Base-by-base conservation (phyloP, 2,888 invertebrate genomes). In the Cordilura impudica region DNA sequence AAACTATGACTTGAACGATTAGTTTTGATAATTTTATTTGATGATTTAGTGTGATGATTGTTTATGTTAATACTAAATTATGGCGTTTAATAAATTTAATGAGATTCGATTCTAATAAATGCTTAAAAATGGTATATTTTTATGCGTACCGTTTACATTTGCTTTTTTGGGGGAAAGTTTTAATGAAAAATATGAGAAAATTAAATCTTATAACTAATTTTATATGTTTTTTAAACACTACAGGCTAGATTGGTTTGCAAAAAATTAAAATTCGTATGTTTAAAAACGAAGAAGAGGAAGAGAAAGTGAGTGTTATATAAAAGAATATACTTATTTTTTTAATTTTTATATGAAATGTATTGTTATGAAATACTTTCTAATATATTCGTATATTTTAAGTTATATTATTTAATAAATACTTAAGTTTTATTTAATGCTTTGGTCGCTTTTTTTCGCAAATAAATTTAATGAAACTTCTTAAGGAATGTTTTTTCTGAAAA, bases 391-490 rank as follows among this genome's bases (percentile, higher is more conserved):
- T 56, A 39, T 65, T 56, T 66, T 72, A 54, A 19, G 31, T 53
- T 29, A 19, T 49, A 39, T 43, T 39, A 49, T 23, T 53, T 58
- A 49, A 53, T 60, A 75, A 49, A 71, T 75, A 75, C 63, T 69
- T 79, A 70, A n/a, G 35, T 39, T 39, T 35, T n/a, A n/a, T 75
- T 67, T 67, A 31, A 71, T 75, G 75, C 79, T 79, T 79, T 79
- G 79, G 79, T 79, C 79, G 31, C 6, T 31, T 29, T 65, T 43
- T 54, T 58, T 2, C 21, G 65, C 66, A 49, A 69, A 69, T 69
- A 58, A 53, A 53, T 61, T 67, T 61, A 43, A n/a, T 71, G 19
- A 56, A 54, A 60, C 43, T 63, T 47, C 26, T 51, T 43, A 58
- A 72, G 21, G 47, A 63, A 66, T 74, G 61, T n/a, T n/a, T n/a